Evolutionary conservation across 2,797 vertebrate species (phyloP), one percentile per base, ranked within the genome.

Genomic region (Momotus momota): DNA sequence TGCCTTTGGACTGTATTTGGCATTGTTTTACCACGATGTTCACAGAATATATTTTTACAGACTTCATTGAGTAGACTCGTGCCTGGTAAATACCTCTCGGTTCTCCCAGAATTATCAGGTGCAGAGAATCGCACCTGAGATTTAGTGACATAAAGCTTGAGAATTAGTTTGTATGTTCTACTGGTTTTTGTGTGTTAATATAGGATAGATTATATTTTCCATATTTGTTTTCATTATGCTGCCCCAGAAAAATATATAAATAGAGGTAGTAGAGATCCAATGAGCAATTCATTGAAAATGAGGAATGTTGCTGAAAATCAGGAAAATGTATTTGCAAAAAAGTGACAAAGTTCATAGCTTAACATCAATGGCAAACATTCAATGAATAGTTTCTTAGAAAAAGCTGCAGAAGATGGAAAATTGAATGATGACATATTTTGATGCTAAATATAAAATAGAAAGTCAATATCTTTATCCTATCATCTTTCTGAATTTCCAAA

Each of bases 391-490:
- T 87, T 86, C 66, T 89, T 77, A 70, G 33, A 25, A 65, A 87
- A 93, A 86, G 8, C 43, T 78, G 57, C 49, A 85, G 31, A 72
- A 85, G 41, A 52, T 29, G 80, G 41, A 86, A 78, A 12, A 55
- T 25, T 73, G 38, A 77, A 25, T n/a, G 40, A 81, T 67, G 64
- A 33, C 46, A 38, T 60, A 60, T 88, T 94, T 82, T 71, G 25
- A 64, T 89, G 41, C 45, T 86, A 70, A 83, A 75, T 82, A 78
- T 91, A 81, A 88, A 97, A 60, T 6, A 58, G 21, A 94, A 91
- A 88, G 46, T 52, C 49, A 40, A 10, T 71, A 88, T 80, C 31
- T 64, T 60, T 90, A n/a, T 49, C 5, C 6, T 86, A 67, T 31
- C 55, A 66, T n/a, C 40, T 69, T 73, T 26, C 52, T 5, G 14